Evolutionary conservation across 2,888 invertebrate genomes (phyloP).

Genomic region (Acrobasis repandana): DNA sequence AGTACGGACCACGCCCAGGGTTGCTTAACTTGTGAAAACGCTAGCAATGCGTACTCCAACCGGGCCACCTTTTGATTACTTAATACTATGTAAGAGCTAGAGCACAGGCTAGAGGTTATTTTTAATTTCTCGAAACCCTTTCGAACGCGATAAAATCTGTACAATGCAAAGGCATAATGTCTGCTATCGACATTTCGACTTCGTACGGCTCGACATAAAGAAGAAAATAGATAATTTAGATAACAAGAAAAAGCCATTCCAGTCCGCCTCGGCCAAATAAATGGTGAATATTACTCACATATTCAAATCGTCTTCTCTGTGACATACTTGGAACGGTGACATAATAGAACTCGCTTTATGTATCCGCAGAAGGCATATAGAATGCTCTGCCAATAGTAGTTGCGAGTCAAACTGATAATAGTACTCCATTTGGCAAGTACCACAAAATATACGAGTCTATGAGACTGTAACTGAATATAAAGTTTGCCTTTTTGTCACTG

Average conservation of each 20-base stretch:
- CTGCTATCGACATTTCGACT: conserved; percentile 48
- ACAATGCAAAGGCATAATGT: conserved; percentile 22
- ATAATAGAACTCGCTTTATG: conserved; percentile 44
- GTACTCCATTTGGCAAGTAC: conserved; percentile 72
- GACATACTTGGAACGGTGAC: conserved; percentile 29
- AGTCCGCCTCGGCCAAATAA: conserved; percentile 49
- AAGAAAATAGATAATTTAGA: conserved; percentile 70
- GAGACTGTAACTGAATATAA: conserved; percentile 54
- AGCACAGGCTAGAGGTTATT: not conserved
- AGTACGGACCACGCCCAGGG: too few relatives aligned
- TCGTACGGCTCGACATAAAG: conserved; percentile 45
- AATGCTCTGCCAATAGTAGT: conserved; percentile 55
- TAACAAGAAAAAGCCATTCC: conserved; percentile 66
- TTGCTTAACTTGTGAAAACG: too few relatives aligned
- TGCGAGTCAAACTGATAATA: conserved; percentile 64
- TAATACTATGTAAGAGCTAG: not conserved
- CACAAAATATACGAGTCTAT: conserved; percentile 48
- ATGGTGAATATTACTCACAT: conserved; percentile 59
- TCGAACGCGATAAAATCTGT: conserved; percentile 22
- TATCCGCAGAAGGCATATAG: conserved; percentile 51
- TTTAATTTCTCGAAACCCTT: conserved; percentile 9
- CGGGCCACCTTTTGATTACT: not conserved
- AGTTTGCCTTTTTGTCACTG: conserved; percentile 52
- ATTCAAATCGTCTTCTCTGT: conserved; percentile 40
- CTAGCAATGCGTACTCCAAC: too few relatives aligned